phyloP scores from a whole-genome alignment of 2,797 vertebrate genomes.

The Neomorphus geoffroyi region DNA sequence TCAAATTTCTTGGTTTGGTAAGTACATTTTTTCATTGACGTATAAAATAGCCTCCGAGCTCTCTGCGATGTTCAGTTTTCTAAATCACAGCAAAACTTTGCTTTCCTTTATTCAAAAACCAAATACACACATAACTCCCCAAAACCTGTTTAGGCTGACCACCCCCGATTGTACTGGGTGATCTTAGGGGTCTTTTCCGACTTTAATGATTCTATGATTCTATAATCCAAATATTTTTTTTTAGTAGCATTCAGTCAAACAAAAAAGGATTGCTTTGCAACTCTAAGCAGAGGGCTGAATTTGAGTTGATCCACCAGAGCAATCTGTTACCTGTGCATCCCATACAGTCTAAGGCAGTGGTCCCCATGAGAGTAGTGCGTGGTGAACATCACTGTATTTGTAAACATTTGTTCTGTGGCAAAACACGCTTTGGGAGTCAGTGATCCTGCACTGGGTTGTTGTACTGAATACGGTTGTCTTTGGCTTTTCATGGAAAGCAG shows the following conservation, averaged over 20 bases:
- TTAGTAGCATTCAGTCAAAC: not conserved
- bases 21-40: not conserved
- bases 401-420: fast-evolving
- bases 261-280: not conserved
- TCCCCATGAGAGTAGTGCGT: fast-evolving
- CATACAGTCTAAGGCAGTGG: not conserved
- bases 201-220: too few relatives aligned
- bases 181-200: too few relatives aligned
- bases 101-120: not conserved
- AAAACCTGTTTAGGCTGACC: not conserved
- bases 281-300: not conserved
- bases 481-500: not conserved
- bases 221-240: not conserved
- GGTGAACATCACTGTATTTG: fast-evolving
- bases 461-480: not conserved
- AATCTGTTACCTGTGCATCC: fast-evolving
- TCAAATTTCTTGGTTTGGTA: not conserved
- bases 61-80: not conserved
- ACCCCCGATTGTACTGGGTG: too few relatives aligned
- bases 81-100: not conserved
- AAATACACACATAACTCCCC: not conserved
- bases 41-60: fast-evolving
- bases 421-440: not conserved
- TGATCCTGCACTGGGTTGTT: not conserved
- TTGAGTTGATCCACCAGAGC: not conserved